Conservation (phyloP, 2,797 vertebrate genomes). For the Todus mexicanus region DNA sequence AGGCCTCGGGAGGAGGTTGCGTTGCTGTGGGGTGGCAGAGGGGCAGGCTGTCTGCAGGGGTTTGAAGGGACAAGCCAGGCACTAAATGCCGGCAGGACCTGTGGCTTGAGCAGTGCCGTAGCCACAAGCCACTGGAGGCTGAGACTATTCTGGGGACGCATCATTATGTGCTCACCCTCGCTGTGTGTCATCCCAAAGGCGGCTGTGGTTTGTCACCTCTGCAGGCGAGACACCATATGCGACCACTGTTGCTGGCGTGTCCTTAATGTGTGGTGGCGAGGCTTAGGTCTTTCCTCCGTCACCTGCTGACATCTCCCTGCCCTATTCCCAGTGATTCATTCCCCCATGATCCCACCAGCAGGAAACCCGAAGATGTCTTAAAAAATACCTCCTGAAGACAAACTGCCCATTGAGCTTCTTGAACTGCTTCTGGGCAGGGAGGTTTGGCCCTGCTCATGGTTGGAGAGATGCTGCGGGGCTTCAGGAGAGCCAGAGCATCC, state of each 20-base stretch:
- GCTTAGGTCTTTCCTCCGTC: background rate
- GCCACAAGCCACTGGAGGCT: background rate
- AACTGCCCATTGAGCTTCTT: background rate
- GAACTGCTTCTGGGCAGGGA: background rate
- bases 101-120: background rate
- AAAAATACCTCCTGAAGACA: background rate
- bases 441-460: background rate
- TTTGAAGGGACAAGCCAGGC: background rate
- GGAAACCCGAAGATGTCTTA: background rate
- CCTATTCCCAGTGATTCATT: background rate
- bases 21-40: background rate
- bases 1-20: background rate
- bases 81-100: background rate
- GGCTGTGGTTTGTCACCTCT: slow-evolving; percentile 37
- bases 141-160: background rate
- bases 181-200: background rate
- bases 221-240: background rate
- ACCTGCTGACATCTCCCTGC: slow-evolving; percentile 4
- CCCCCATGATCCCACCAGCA: background rate
- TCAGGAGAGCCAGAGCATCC: background rate
- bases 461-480: background rate
- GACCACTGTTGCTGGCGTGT: background rate
- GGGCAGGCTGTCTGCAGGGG: background rate
- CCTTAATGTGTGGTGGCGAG: background rate
- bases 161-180: rapidly evolving